A percentile compares a stretch with the other conserved stretches of the same genome.
Evolutionary conservation across 2,888 invertebrate genomes (phyloP).

Genomic region (Lysandra bellargus): DNA sequence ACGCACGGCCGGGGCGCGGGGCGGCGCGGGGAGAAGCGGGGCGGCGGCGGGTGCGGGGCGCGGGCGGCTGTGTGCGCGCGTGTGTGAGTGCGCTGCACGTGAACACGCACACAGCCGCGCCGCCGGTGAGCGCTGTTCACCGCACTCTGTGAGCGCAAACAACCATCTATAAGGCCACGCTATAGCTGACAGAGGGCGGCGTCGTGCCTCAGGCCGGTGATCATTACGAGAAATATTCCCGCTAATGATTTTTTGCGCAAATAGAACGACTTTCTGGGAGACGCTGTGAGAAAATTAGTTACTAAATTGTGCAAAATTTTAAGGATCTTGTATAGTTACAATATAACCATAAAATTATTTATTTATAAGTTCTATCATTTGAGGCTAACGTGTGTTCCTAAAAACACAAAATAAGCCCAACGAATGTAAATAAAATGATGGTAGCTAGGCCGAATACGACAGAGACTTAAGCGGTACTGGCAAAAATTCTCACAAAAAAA

Average conservation of each 20-base stretch:
- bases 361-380: background rate
- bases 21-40: conserved; percentile 40
- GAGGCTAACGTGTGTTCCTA: background rate
- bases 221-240: conserved; percentile 36
- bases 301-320: background rate
- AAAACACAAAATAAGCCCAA: too few relatives aligned
- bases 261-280: background rate
- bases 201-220: conserved; percentile 65
- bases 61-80: conserved; percentile 47
- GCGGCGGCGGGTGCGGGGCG: conserved; percentile 45
- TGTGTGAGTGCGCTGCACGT: conserved; percentile 52
- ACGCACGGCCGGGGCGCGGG: conserved; percentile 64
- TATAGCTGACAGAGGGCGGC: conserved; percentile 77
- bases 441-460: too few relatives aligned
- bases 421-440: too few relatives aligned
- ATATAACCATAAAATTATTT: background rate
- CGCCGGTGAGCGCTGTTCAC: conserved; percentile 81
- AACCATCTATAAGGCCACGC: conserved; percentile 82
- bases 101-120: conserved; percentile 64
- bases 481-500: too few relatives aligned
- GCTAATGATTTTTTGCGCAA: conserved; percentile 24
- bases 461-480: too few relatives aligned
- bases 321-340: background rate
- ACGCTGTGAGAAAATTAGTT: background rate
- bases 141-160: conserved; percentile 82